Conservation (phyloP, 2,797 vertebrate genomes). For the Podarcis siculus region DNA sequence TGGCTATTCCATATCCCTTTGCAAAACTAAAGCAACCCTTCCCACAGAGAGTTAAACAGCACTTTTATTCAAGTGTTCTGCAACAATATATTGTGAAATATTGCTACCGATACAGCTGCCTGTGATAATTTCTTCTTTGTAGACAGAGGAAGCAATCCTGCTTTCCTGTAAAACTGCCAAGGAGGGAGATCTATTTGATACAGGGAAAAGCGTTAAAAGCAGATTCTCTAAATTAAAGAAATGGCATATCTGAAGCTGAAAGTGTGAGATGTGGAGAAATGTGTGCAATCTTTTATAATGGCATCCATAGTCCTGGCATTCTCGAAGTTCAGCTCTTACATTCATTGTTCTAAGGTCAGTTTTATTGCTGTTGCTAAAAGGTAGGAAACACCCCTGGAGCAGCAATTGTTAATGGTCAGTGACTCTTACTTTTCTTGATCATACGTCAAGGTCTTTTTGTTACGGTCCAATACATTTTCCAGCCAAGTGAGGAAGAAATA, state of each 20-base stretch:
- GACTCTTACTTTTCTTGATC: slow-evolving; percentile 35
- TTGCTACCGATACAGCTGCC: not conserved
- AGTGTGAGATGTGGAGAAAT: slow-evolving; percentile 5
- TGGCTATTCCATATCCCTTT: not conserved
- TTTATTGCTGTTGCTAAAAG: slow-evolving; percentile 43
- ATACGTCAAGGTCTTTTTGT: slow-evolving; percentile 36
- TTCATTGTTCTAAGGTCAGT: slow-evolving; percentile 28
- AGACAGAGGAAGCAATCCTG: not conserved
- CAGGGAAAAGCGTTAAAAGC: not conserved
- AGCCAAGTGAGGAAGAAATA: slow-evolving; percentile 29
- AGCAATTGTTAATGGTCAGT: slow-evolving; percentile 20
- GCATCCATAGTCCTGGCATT: slow-evolving; percentile 7
- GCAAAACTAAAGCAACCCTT: not conserved
- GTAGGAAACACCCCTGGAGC: slow-evolving; percentile 12
- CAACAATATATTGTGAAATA: not conserved
- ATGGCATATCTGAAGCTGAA: slow-evolving; percentile 20
- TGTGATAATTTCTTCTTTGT: not conserved
- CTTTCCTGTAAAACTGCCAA: not conserved
- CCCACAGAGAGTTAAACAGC: not conserved
- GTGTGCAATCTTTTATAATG: not conserved
- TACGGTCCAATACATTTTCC: slow-evolving; percentile 8
- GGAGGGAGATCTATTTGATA: not conserved
- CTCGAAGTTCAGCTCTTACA: slow-evolving; percentile 21
- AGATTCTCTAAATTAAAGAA: slow-evolving; percentile 36
- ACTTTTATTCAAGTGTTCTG: not conserved